Percentiles rank a stretch among this genome's conserved stretches.
phyloP scores from a whole-genome alignment of 1,140 invertebrate species.

The Ylistrum balloti region DNA sequence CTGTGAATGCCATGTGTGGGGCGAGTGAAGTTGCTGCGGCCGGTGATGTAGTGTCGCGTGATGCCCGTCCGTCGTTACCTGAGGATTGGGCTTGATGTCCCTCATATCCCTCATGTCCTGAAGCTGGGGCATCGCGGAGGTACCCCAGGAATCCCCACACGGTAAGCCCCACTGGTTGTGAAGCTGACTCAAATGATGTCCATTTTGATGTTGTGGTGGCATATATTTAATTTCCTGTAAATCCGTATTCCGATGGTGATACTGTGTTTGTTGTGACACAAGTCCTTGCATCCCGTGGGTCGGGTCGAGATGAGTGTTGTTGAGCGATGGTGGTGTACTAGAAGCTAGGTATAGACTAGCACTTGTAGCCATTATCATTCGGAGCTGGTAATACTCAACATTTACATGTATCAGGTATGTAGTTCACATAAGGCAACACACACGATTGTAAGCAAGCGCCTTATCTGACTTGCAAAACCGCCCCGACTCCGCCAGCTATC shows the following conservation, averaged over 20 bases:
- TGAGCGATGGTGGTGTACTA: slow-evolving; percentile 73
- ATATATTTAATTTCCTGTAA: slow-evolving; percentile 96
- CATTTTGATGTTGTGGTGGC: slow-evolving; percentile 86
- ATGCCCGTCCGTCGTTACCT: slow-evolving; percentile 85
- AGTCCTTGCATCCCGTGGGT: slow-evolving; percentile 71
- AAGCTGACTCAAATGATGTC: slow-evolving; percentile 86
- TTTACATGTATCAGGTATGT: slow-evolving; percentile 59
- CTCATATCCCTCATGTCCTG: slow-evolving; percentile 80
- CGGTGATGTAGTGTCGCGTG: slow-evolving; percentile 85
- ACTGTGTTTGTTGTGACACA: slow-evolving; percentile 67
- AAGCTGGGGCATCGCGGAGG: slow-evolving; percentile 82
- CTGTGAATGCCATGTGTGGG: slow-evolving; percentile 82
- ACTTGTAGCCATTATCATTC: slow-evolving; percentile 73
- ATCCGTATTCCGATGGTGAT: slow-evolving; percentile 71
- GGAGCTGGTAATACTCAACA: slow-evolving; percentile 52
- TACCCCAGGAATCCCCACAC: slow-evolving; percentile 88
- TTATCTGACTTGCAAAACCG: slow-evolving; percentile 76
- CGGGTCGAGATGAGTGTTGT: slow-evolving; percentile 66
- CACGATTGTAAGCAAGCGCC: slow-evolving; percentile 43
- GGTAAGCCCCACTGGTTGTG: slow-evolving; percentile 91
- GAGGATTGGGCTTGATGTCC: slow-evolving; percentile 82
- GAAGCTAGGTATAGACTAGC: slow-evolving; percentile 74
- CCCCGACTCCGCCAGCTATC: slow-evolving; percentile 59
- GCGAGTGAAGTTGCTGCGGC: slow-evolving; percentile 82
- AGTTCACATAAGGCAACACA: slow-evolving; percentile 60